These are phyloP conservation scores for Gymnoscelis rufifasciata DNA, from an alignment of 2,888 invertebrate genomes.

Conservation along the genomic window DNA sequence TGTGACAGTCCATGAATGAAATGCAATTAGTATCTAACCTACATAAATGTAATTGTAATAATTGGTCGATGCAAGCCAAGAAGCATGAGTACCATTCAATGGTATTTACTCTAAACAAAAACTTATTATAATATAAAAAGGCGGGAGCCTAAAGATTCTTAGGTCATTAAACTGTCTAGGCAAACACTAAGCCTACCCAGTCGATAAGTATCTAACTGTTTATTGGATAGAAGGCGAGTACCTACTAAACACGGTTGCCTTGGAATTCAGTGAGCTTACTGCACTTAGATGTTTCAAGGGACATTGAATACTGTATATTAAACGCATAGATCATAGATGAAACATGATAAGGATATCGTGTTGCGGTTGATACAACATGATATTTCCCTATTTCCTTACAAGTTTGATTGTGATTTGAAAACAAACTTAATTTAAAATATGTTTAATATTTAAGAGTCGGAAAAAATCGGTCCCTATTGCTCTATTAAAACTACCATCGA, in stretches of 20 bases:
- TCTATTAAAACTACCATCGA: too few relatives aligned
- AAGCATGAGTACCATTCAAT: too few relatives aligned
- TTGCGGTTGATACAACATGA: neutral
- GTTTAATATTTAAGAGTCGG: too few relatives aligned
- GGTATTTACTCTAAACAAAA: too few relatives aligned
- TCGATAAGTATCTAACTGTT: constrained; percentile 8
- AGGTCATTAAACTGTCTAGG: constrained; percentile 15
- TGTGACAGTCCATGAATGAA: too few relatives aligned
- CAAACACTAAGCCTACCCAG: constrained; percentile 5
- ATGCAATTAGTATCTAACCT: too few relatives aligned
- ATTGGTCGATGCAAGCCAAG: too few relatives aligned
- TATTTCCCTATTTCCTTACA: neutral
- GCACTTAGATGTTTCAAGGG: too few relatives aligned
- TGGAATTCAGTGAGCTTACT: neutral
- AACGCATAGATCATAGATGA: neutral
- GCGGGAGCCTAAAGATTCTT: constrained; percentile 1
- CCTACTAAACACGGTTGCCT: neutral
- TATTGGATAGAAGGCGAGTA: constrained; percentile 3
- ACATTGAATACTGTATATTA: too few relatives aligned
- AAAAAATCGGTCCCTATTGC: too few relatives aligned
- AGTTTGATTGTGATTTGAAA: neutral
- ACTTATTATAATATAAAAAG: too few relatives aligned
- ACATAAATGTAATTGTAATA: too few relatives aligned
- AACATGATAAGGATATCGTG: neutral
- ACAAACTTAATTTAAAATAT: neutral